These are phyloP conservation scores for Xanthia icteritia DNA, from an alignment of 2,888 invertebrate species.

Conservation along the genomic window DNA sequence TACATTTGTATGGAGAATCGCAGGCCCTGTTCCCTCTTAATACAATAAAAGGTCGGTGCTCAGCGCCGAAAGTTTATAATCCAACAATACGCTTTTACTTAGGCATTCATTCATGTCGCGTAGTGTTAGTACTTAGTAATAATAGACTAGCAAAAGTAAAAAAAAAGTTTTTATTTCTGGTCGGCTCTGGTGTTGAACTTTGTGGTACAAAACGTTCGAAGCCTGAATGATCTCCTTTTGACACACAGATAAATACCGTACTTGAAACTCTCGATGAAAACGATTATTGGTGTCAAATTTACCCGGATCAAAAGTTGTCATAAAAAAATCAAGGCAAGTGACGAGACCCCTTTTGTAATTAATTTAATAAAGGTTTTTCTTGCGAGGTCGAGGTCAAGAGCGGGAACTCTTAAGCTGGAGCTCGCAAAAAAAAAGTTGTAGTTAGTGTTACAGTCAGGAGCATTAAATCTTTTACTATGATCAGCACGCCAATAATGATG, in stretches of 20 bases:
- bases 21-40: too few species aligned
- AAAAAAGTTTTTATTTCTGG: neutral
- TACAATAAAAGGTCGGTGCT: too few species aligned
- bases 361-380: neutral
- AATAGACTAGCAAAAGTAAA: too few species aligned
- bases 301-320: neutral
- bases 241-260: neutral
- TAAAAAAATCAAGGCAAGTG: slow-evolving; percentile 15
- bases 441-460: too few species aligned
- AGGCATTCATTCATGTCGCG: too few species aligned
- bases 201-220: neutral
- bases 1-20: too few species aligned
- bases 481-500: too few species aligned
- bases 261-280: neutral
- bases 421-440: neutral
- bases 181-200: neutral
- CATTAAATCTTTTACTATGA: too few species aligned
- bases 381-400: too few species aligned
- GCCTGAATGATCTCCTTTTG: slow-evolving; percentile 21
- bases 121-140: too few species aligned
- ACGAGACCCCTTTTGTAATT: neutral
- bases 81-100: too few species aligned
- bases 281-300: neutral
- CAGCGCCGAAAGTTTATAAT: too few species aligned
- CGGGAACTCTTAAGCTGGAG: neutral